Evolutionary conservation across 2,888 invertebrate species (phyloP).

Genomic region (Parelbella ahira): DNA sequence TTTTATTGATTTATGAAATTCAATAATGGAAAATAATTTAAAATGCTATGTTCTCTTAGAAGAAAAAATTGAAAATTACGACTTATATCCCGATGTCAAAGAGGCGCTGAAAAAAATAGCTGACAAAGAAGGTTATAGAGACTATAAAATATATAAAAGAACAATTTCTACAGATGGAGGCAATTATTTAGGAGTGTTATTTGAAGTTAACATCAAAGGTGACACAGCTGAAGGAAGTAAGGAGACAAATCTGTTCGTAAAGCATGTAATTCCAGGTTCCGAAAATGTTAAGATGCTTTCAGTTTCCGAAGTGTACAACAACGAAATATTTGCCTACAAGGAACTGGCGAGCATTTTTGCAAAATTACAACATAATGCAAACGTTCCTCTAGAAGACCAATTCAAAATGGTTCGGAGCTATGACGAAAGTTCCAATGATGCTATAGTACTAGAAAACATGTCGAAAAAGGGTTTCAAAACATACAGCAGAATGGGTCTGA

Average conservation of each 20-base stretch:
- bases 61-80: not conserved
- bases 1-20: too few species aligned
- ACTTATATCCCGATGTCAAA: constrained; percentile 12
- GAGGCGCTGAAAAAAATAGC: constrained; percentile 32
- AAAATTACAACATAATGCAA: constrained; percentile 41
- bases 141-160: constrained; percentile 32
- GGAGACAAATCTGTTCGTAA: constrained; percentile 47
- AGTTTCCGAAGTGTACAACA: constrained; percentile 38
- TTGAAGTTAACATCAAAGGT: constrained; percentile 43
- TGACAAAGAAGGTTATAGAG: constrained; percentile 34
- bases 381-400: constrained; percentile 41
- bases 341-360: constrained; percentile 40
- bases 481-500: constrained; percentile 40
- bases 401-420: constrained; percentile 43
- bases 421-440: constrained; percentile 38
- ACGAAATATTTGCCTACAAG: constrained; percentile 46
- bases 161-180: constrained; percentile 39
- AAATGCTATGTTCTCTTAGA: too few species aligned
- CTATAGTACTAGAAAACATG: constrained; percentile 51
- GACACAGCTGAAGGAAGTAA: constrained; percentile 32
- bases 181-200: constrained; percentile 44
- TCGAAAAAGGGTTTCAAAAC: constrained; percentile 42
- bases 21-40: not conserved
- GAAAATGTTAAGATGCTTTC: constrained; percentile 39
- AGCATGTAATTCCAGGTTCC: constrained; percentile 36